Evolutionary conservation across 2,888 invertebrate species (phyloP), one percentile per base, ranked within the genome.

Genomic region (Spilosoma lubricipeda): DNA sequence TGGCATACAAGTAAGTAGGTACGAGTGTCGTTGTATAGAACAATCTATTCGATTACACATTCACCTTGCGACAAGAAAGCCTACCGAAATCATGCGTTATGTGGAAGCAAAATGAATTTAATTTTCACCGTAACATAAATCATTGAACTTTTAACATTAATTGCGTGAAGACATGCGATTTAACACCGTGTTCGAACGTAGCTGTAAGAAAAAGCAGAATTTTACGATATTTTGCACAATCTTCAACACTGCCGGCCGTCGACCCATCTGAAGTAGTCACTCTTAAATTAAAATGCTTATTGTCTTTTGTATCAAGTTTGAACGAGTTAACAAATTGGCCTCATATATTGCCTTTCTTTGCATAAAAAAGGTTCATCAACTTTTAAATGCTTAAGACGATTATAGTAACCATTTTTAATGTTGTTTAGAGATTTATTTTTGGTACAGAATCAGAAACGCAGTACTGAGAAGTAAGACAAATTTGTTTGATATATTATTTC

Each of bases 281-380:
- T 91, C 91, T 91, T 91, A 92, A 93, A 93, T 93, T 90, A 93
- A 91, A 93, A 92, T 92, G 91, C 90, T 89, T 88, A 87, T 89
- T 87, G 89, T 82, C 88, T 88, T 90, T 91, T 88, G 88, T 90
- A 90, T 91, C 90, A 76, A 78, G 75, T 79, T 80, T 80, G 75
- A 67, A 68, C 80, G 75, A 82, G 82, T 74, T 78, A 85, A 85
- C 80, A 82, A 85, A 85, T 81, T 74, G 66, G 71, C 48, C 70
- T 78, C 70, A 73, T 69, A 73, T 70, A 81, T 85, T 85, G 81
- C 82, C 77, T 84, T 71, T 84, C 77, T 80, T 80, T 77, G 67
- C 64, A 75, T 56, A 65, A 72, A 82, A 75, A 76, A 80, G 74
- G 85, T 84, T 85, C 86, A 85, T 79, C 82, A 84, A 71, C 86